Evolutionary conservation across 2,797 vertebrate genomes (phyloP).

Genomic region (Amphiprion clarkii): DNA sequence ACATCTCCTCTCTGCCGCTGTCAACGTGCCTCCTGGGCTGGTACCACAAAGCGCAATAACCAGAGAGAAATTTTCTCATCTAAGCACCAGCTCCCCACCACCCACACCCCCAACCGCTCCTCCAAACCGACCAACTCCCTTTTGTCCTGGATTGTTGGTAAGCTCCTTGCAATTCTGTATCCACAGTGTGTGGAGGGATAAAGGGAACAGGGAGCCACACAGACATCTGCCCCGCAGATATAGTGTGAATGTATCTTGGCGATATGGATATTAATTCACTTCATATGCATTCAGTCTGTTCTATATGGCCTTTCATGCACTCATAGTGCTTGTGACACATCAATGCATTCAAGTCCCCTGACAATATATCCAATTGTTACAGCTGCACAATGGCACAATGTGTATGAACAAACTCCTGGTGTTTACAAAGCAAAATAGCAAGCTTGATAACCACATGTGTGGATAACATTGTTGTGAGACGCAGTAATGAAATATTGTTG

Average conservation of each 20-base stretch:
- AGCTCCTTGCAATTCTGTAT: constrained; percentile 68
- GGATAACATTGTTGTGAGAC: not conserved
- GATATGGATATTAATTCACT: constrained; percentile 74
- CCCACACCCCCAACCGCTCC: not conserved
- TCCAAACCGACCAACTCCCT: constrained; percentile 35
- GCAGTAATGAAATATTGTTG: not conserved
- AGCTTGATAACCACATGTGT: not conserved
- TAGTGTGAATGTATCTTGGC: constrained; percentile 57
- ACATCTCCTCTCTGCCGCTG: constrained; percentile 50
- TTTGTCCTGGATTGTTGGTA: constrained; percentile 77
- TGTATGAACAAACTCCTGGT: not conserved
- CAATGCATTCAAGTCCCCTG: constrained; percentile 34
- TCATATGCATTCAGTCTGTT: constrained; percentile 57
- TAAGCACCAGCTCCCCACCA: constrained; percentile 31
- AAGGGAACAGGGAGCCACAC: constrained; percentile 46
- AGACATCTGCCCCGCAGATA: constrained; percentile 75
- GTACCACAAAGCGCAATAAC: constrained; percentile 68
- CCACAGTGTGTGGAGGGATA: constrained; percentile 55
- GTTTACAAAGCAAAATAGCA: constrained; percentile 7
- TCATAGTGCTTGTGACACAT: constrained; percentile 20
- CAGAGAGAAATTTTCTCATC: constrained; percentile 63
- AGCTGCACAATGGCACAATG: constrained; percentile 19
- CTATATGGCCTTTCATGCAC: constrained; percentile 45
- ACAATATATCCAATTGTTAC: constrained; percentile 34
- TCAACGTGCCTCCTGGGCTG: constrained; percentile 61